Evolutionary conservation across 1,140 invertebrate species (phyloP), one percentile per base, ranked within the genome.

Genomic region (Solenopsis invicta): DNA sequence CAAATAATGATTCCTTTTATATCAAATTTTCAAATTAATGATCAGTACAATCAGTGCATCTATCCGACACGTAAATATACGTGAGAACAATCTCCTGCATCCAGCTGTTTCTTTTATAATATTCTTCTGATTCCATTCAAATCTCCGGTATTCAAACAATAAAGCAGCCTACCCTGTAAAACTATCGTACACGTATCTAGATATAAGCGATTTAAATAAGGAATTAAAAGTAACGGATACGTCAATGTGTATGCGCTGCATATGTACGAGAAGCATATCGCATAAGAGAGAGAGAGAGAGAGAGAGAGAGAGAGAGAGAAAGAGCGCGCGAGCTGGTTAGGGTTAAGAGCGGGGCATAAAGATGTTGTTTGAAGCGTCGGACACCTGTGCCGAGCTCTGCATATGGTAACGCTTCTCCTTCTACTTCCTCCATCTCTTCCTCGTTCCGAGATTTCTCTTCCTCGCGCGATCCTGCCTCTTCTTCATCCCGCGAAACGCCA

Each of bases 331-430:
- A 87, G 88, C 81, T 88, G 87, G 82, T 87, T 82, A 87, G 78
- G 84, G 87, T 88, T 88, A 85, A 89, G 91, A 91, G 76, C 80
- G 67, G 87, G 76, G 89, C 87, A 93, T 93, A 93, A 93, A 93
- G 93, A 93, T 92, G 92, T 94, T 93, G 91, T 93, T 93, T 90
- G 90, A 93, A 90, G 89, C 91, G 91, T 92, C 90, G 89, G 92
- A 93, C 92, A 93, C 93, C 92, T 94, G 93, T 93, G 89, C 76
- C 48, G 52, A 77, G 76, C 88, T 92, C 90, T 92, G 92, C 91
- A 91, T 92, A 91, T 82, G 91, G 89, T 86, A 41, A 81, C 72
- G 84, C 54, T 52, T 54, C 88, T 71, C 59, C 76, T 77, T 48
- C 81, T 10, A 88, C 56, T 72, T 66, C 72, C 48, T 54, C 37